Conservation (phyloP, 2,888 invertebrate genomes). For the Drosophila anomelani region DNA sequence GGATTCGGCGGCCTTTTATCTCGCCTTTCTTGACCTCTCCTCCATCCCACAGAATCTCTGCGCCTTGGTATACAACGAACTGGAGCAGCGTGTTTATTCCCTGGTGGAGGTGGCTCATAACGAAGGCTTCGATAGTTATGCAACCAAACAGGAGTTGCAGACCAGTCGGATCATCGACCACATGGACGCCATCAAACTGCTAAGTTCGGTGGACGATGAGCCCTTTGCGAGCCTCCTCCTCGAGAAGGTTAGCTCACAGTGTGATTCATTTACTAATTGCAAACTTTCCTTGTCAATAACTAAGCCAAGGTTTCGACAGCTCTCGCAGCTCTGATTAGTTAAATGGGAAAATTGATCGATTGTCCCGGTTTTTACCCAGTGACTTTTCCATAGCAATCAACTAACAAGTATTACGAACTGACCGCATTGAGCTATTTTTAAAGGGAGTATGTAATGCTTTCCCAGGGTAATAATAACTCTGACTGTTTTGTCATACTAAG, state of each 20-base stretch:
- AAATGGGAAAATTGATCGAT: neutral
- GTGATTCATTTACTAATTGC: neutral
- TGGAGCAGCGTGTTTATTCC: slow-evolving; percentile 54
- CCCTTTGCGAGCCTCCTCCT: slow-evolving; percentile 37
- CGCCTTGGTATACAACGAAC: slow-evolving; percentile 53
- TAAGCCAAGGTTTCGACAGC: neutral
- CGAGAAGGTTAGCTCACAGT: slow-evolving; percentile 45
- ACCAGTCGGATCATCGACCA: slow-evolving; percentile 42
- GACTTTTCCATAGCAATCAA: neutral
- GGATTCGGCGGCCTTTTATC: too few relatives aligned
- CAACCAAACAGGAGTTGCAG: neutral
- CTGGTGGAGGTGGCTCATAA: slow-evolving; percentile 45
- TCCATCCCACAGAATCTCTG: slow-evolving; percentile 58
- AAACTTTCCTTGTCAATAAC: slow-evolving; percentile 1
- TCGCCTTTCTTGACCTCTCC: neutral
- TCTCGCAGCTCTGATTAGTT: neutral
- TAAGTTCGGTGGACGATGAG: slow-evolving; percentile 48
- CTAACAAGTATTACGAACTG: neutral
- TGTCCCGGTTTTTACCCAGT: neutral
- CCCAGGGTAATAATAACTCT: neutral
- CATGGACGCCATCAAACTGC: slow-evolving; percentile 57
- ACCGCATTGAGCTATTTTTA: slow-evolving; percentile 8
- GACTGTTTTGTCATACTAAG: neutral
- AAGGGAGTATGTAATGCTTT: neutral
- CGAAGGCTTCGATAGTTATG: slow-evolving; percentile 35